Evolutionary conservation across 2,888 invertebrate genomes (phyloP), one percentile per base, ranked within the genome.

Genomic region (Hirtodrosophila cameraria): DNA sequence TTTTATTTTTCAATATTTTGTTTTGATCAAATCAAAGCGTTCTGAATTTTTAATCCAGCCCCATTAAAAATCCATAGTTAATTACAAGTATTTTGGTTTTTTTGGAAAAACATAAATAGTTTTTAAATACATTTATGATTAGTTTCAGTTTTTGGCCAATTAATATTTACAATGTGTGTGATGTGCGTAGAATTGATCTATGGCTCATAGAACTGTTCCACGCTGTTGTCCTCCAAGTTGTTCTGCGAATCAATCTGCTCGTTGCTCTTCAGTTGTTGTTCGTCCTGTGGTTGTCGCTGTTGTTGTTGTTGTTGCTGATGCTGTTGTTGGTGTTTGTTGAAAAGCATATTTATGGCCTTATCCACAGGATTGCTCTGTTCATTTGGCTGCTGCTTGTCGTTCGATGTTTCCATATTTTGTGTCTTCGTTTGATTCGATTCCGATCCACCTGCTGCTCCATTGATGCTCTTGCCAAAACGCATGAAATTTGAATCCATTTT

Each of bases 21-120:
- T 36, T 42, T 59, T 73, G 65, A 66, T 71, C 67, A 76, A 67
- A 66, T 76, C 57, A 75, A 83, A 75, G 65, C 50, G 63, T 81
- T 80, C 84, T 89, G 90, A 90, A 89, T 83, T 89, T 86, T 88
- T 88, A 88, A 88, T 89, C 90, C 90, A 90, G 90, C 90, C 90
- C 88, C 75, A 79, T 83, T 89, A 89, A 89, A 89, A 90, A 88
- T 81, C 84, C 89, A 89, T 82, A 78, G 33, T 41, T n/a, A 55
- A 54, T 39, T 67, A 67, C 53, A 71, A 43, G 31, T 35, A 35
- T 27, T 13, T 25, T 30, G 33, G 16, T n/a, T 35, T 39, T 45
- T 28, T 41, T 18, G 49, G 42, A 61, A 43, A 39, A 15, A 49
- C 23, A 35, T 62, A 52, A 9, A 30, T 54, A 42, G n/a, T 30